phyloP scores from a whole-genome alignment of 2,113 vertebrate genomes.

The Nettapus auritus region DNA sequence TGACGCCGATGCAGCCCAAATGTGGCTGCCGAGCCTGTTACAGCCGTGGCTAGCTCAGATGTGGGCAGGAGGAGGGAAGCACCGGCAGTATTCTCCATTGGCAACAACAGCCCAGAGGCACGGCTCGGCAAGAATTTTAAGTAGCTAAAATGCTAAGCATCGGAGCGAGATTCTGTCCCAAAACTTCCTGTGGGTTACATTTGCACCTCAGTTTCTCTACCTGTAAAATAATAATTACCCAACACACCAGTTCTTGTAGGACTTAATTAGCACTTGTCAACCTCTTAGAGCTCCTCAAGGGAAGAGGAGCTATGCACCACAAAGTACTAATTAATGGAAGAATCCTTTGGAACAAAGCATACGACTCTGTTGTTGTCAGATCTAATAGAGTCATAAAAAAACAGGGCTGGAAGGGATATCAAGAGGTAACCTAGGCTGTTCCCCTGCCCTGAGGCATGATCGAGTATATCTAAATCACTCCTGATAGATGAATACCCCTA shows the following conservation, averaged over 20 bases:
- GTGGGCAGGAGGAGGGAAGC: background rate
- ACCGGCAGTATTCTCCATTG: background rate
- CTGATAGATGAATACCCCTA: conserved; percentile 45
- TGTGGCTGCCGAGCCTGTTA: background rate
- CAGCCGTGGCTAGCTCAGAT: background rate
- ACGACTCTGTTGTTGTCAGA: conserved; percentile 63
- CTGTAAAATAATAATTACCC: conserved; percentile 72
- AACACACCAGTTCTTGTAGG: conserved; percentile 62
- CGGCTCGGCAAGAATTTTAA: background rate
- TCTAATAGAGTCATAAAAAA: conserved; percentile 65
- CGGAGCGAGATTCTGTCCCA: conserved; percentile 26
- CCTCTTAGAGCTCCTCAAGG: conserved; percentile 67
- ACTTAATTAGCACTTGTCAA: conserved; percentile 72
- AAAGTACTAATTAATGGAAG: conserved; percentile 69
- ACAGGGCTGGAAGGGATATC: conserved; percentile 52
- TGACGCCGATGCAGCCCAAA: background rate
- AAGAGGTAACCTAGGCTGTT: conserved; percentile 39
- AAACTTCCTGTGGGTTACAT: conserved; percentile 66
- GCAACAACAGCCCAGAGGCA: background rate
- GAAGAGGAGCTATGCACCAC: conserved; percentile 53
- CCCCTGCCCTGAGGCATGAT: conserved; percentile 58
- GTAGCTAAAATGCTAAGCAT: conserved; percentile 13
- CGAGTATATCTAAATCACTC: conserved; percentile 56
- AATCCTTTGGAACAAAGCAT: conserved; percentile 62
- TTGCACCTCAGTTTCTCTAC: conserved; percentile 67